A percentile compares a stretch with the other conserved stretches of the same genome.
Conservation (phyloP, 2,888 invertebrate species). For the Alitta virens region DNA sequence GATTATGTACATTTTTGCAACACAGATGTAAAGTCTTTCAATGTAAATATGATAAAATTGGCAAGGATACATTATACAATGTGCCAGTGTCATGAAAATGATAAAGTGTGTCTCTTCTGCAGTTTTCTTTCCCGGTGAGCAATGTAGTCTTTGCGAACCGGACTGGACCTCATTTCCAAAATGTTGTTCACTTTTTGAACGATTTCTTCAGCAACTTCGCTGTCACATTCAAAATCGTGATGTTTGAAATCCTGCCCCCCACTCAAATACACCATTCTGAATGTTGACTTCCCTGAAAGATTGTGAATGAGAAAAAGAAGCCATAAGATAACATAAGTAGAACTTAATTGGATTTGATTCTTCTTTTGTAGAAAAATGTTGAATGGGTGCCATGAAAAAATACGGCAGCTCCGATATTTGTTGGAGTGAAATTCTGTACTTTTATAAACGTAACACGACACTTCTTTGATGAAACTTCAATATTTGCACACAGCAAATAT, state of each 20-base stretch:
- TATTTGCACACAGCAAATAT: no score
- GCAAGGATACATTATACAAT: no score
- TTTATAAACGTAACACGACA: no score
- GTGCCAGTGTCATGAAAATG: background rate
- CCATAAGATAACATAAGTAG: background rate
- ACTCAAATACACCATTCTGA: conserved; percentile 69
- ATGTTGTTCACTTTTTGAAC: conserved; percentile 85
- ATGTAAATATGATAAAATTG: no score
- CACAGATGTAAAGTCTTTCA: no score
- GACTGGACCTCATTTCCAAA: conserved; percentile 76
- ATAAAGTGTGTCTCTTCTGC: conserved; percentile 17
- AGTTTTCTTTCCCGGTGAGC: conserved; percentile 70
- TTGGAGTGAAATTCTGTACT: no score
- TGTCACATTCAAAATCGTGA: conserved; percentile 82
- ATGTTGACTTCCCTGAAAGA: conserved; percentile 64
- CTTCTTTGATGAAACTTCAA: no score
- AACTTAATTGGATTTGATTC: no score
- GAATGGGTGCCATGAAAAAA: no score
- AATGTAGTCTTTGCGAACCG: conserved; percentile 78
- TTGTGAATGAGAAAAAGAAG: background rate
- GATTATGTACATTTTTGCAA: no score
- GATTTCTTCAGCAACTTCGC: conserved; percentile 74
- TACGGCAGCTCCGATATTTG: no score
- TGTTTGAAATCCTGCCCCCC: conserved; percentile 69
- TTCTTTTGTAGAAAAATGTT: no score